These are phyloP conservation scores for Drosophila triauraria DNA, from an alignment of 1,140 invertebrate species.

Conservation along the genomic window DNA sequence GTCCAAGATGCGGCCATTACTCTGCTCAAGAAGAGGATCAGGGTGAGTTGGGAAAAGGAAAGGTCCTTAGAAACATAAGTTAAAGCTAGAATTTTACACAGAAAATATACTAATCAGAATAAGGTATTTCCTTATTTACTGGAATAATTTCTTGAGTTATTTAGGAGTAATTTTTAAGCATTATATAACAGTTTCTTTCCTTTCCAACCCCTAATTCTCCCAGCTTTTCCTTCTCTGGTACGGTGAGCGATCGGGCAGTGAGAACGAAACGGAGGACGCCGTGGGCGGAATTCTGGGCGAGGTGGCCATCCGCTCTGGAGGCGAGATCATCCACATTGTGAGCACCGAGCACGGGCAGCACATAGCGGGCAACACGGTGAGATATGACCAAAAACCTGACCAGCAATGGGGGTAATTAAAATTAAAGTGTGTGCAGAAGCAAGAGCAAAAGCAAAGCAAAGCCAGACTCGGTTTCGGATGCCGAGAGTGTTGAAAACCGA, in stretches of 20 bases:
- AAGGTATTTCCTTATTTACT: too few species aligned
- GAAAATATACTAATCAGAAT: background rate
- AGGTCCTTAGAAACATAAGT: too few species aligned
- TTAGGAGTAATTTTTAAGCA: background rate
- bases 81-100: too few species aligned
- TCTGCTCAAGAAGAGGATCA: conserved; percentile 86
- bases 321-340: conserved; percentile 83
- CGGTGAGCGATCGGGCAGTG: conserved; percentile 65
- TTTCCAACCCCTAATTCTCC: background rate
- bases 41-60: conserved; percentile 76
- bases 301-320: conserved; percentile 80
- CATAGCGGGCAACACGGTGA: conserved; percentile 82
- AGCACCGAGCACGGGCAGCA: conserved; percentile 80
- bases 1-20: conserved; percentile 86
- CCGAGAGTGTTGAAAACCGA: conserved; percentile 64
- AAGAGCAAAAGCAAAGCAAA: conserved; percentile 1
- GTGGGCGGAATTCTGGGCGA: conserved; percentile 77
- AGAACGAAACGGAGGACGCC: conserved; percentile 81
- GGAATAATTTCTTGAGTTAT: background rate
- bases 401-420: conserved; percentile 77
- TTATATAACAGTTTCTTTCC: background rate
- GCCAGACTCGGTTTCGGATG: background rate
- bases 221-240: conserved; percentile 65
- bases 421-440: conserved; percentile 57
- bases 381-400: conserved; percentile 39